Evolutionary conservation across 2,888 invertebrate genomes (phyloP), one percentile per base, ranked within the genome.

Genomic region (Amphimallon solstitiale): DNA sequence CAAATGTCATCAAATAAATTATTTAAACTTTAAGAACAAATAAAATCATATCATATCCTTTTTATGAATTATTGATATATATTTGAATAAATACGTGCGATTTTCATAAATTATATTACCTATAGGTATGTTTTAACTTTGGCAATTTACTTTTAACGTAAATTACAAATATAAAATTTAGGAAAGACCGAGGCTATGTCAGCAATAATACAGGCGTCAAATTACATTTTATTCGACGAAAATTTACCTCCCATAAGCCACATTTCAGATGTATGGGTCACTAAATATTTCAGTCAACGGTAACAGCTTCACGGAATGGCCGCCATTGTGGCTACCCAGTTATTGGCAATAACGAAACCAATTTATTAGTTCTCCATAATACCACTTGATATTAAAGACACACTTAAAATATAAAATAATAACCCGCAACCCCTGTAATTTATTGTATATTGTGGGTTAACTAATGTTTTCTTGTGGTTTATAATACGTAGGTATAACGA

Each of bases 341-440:
- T 54, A 54, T 54, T 54, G 54, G 21, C 54, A 54, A 54, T 54
- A 54, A 54, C 54, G 38, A 23, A 40, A 54, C 54, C 54, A 54
- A 54, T 54, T 54, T 54, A 54, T 54, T 54, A 54, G 54, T 54
- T 54, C 54, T 54, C 54, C 54, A 54, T 54, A 40, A 54, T 54
- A 23, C 54, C 54, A 29, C 40, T 21, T n/a, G 54, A 54, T 54
- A 38, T 54, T 54, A 54, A 54, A 54, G 54, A 54, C 38, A 40
- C 54, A 54, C 54, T 54, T 54, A 54, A 54, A 38, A 54, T 54
- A 54, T 54, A 54, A 54, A 54, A 54, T 54, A 54, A 54, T 54
- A 54, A 19, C 35, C 15, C 51, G 9, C 29, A 51, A 51, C 34
- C 29, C 51, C 34, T 35, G 34, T 17, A 51, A 51, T 29, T 9